These are phyloP conservation scores for Diarsia dahlii DNA, from an alignment of 2,888 invertebrate species.

Conservation along the genomic window DNA sequence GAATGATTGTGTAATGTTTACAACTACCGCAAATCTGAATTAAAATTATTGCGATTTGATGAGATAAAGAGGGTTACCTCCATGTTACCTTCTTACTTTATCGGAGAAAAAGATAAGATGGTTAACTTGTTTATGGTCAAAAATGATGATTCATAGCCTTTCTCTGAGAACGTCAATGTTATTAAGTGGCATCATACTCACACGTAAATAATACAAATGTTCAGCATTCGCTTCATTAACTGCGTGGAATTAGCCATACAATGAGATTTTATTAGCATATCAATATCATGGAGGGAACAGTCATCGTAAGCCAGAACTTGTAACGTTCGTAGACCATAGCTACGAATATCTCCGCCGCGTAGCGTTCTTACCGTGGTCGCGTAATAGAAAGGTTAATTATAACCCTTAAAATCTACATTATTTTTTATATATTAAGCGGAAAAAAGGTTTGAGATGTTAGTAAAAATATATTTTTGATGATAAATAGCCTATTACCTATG, in stretches of 20 bases:
- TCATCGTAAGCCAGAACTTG: neutral
- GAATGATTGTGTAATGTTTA: constrained; percentile 34
- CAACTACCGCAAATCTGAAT: constrained; percentile 49
- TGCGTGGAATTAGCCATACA: constrained; percentile 1
- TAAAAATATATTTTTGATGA: neutral
- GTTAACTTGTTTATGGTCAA: constrained; percentile 14
- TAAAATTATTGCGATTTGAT: constrained; percentile 42
- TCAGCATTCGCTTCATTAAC: constrained; percentile 3
- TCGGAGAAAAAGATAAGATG: constrained; percentile 34
- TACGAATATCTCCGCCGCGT: neutral
- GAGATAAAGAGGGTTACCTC: constrained; percentile 2
- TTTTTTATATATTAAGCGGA: neutral
- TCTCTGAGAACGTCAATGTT: constrained; percentile 17
- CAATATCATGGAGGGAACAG: neutral
- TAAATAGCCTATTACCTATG: neutral
- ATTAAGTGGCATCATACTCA: neutral
- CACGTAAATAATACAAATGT: neutral
- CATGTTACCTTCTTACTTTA: constrained; percentile 20
- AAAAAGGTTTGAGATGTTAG: neutral
- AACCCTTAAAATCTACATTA: neutral
- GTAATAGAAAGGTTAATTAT: neutral
- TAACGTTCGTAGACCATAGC: neutral
- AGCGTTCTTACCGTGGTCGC: neutral
- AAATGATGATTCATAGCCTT: constrained; percentile 18
- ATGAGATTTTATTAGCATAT: neutral